A percentile compares a stretch with the other conserved stretches of the same genome.
phyloP scores from a whole-genome alignment of 1,140 invertebrate species.

The Lerema accius region DNA sequence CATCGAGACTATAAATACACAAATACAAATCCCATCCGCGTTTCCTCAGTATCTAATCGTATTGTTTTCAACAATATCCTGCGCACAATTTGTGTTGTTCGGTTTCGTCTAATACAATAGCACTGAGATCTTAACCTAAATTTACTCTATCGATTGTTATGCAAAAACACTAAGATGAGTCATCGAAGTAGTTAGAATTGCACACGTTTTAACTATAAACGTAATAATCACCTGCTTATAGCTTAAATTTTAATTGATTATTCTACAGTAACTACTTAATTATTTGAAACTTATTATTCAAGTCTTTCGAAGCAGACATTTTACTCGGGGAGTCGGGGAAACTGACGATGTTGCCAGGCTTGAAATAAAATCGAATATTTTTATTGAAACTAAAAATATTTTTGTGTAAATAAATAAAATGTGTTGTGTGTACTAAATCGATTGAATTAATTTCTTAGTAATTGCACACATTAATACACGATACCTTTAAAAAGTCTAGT shows the following conservation, averaged over 20 bases:
- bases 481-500: too few species aligned
- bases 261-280: slow-evolving; percentile 55
- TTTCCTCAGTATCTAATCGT: slow-evolving; percentile 45
- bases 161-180: slow-evolving; percentile 76
- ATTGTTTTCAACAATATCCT: slow-evolving; percentile 55
- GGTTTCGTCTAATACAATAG: slow-evolving; percentile 62
- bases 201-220: slow-evolving; percentile 44
- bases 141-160: slow-evolving; percentile 81
- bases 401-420: too few species aligned
- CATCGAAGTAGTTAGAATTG: slow-evolving; percentile 52
- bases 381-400: too few species aligned
- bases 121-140: slow-evolving; percentile 80
- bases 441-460: too few species aligned
- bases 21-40: slow-evolving; percentile 59
- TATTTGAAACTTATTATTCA: slow-evolving; percentile 64
- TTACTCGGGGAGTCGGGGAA: slow-evolving; percentile 62
- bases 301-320: slow-evolving; percentile 76
- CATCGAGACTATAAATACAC: slow-evolving; percentile 75
- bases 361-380: too few species aligned
- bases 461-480: too few species aligned
- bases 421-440: too few species aligned
- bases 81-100: slow-evolving; percentile 59
- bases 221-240: slow-evolving; percentile 66
- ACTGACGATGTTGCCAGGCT: slow-evolving; percentile 46
- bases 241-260: slow-evolving; percentile 51